Evolutionary conservation across 2,797 vertebrate species (phyloP), one percentile per base, ranked within the genome.

Genomic region (Sebastes cheni): DNA sequence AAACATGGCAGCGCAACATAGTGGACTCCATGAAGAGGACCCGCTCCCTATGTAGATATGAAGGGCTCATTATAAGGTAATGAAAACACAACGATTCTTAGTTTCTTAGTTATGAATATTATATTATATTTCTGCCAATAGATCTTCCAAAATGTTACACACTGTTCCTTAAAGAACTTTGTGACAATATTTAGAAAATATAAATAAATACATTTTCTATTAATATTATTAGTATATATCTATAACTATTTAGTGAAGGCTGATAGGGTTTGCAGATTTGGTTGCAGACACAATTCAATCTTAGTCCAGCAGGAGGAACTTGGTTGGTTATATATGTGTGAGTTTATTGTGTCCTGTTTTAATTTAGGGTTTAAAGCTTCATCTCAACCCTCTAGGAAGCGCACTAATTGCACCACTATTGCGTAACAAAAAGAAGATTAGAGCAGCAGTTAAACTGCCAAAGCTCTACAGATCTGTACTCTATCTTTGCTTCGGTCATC

Each of bases 401-500:
- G 42, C 8, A 20, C 72, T 86, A 86, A 87, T 89, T 92, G 74
- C 54, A 77, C 52, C 23, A 56, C 52, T 64, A 82, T 87, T 90
- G 66, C 55, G 9, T 86, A 86, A 93, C 76, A 89, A 64, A 90
- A 92, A 90, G 84, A 86, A 86, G 84, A 91, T 94, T 94, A 92
- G 69, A 60, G 68, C 30, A 23, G 72, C 12, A 61, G 77, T 80
- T 86, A 84, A 85, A 75, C 13, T 85, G 77, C 39, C 72, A 74
- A 67, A 79, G 61, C 72, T 32, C 11, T 9, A 13, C 42, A 75
- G 58, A 77, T 80, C 77, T 73, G 32, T 27, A 11, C 66, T 72
- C 8, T 12, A 42, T 1, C 34, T 75, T 59, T 71, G 14, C 56
- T 52, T 67, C 56, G 23, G 50, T 8, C 56, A 20, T 42, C n/a